A percentile compares a stretch with the other conserved stretches of the same genome.
phyloP scores from a whole-genome alignment of 2,113 vertebrate species.

The Riparia riparia region DNA sequence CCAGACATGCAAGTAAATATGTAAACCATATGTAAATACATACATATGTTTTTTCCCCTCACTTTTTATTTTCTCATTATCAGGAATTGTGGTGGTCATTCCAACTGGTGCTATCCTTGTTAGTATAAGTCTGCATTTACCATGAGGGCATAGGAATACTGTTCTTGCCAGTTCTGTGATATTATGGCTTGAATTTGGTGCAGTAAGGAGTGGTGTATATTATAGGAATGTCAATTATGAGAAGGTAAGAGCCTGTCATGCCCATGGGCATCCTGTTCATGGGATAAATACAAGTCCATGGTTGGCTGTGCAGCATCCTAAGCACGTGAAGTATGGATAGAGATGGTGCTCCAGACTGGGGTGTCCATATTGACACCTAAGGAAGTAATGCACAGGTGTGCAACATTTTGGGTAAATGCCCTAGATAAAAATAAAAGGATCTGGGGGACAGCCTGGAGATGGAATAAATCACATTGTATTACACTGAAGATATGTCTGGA shows the following conservation, averaged over 20 bases:
- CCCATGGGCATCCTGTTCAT: background rate
- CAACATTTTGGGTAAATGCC: background rate
- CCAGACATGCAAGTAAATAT: too few species aligned
- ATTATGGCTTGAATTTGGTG: background rate
- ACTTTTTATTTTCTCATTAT: background rate
- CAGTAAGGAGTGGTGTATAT: background rate
- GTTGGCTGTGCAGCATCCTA: background rate
- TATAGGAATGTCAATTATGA: background rate
- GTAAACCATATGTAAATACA: background rate
- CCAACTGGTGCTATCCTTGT: background rate
- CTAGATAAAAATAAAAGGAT: background rate
- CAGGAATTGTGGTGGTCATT: background rate
- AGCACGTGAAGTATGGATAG: background rate
- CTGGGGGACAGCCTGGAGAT: background rate
- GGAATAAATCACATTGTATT: background rate
- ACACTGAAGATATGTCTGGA: background rate
- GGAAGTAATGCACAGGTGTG: background rate
- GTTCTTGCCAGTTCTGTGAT: background rate
- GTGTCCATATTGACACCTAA: background rate
- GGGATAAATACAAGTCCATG: accelerated
- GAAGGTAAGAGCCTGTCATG: background rate
- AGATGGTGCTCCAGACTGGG: background rate
- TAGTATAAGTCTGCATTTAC: background rate
- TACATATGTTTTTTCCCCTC: background rate
- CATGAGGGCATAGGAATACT: background rate